These are phyloP conservation scores for Epizoanthus illoricatus DNA, from an alignment of 92 coral and sea anemone genomes.

Conservation along the genomic window DNA sequence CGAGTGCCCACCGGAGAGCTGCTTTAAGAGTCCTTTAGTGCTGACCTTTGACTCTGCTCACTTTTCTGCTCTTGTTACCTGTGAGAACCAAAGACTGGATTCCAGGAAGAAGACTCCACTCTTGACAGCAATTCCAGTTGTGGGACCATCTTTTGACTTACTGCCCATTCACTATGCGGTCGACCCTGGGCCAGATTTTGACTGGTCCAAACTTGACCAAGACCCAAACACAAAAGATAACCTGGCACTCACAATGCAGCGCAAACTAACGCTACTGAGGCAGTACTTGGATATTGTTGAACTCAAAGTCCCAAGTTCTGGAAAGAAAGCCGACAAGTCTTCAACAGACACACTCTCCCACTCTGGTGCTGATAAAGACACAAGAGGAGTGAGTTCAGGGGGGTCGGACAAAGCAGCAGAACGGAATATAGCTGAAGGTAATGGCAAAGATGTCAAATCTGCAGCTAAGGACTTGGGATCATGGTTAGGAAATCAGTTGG, in stretches of 20 bases:
- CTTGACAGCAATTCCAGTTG: slow-evolving; percentile 77
- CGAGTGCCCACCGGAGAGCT: slow-evolving; percentile 75
- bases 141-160: slow-evolving; percentile 66
- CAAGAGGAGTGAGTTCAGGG: slow-evolving; percentile 36
- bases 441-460: slow-evolving; percentile 39
- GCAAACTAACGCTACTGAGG: slow-evolving; percentile 59
- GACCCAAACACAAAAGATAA: slow-evolving; percentile 54
- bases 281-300: slow-evolving; percentile 73
- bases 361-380: slow-evolving; percentile 15
- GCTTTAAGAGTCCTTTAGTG: slow-evolving; percentile 76
- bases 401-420: background rate
- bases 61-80: slow-evolving; percentile 86
- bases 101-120: slow-evolving; percentile 30
- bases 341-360: background rate
- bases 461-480: slow-evolving; percentile 57
- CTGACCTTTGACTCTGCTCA: slow-evolving; percentile 93
- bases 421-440: slow-evolving; percentile 44
- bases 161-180: slow-evolving; percentile 81
- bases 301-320: slow-evolving; percentile 52
- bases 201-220: slow-evolving; percentile 68
- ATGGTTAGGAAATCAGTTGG: slow-evolving; percentile 71
- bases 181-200: slow-evolving; percentile 79
- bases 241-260: slow-evolving; percentile 61
- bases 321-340: slow-evolving; percentile 49
- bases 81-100: slow-evolving; percentile 48